A percentile compares a stretch with the other conserved stretches of the same genome.
Evolutionary conservation across 2,888 invertebrate genomes (phyloP).

Genomic region (Salpingus planirostris): DNA sequence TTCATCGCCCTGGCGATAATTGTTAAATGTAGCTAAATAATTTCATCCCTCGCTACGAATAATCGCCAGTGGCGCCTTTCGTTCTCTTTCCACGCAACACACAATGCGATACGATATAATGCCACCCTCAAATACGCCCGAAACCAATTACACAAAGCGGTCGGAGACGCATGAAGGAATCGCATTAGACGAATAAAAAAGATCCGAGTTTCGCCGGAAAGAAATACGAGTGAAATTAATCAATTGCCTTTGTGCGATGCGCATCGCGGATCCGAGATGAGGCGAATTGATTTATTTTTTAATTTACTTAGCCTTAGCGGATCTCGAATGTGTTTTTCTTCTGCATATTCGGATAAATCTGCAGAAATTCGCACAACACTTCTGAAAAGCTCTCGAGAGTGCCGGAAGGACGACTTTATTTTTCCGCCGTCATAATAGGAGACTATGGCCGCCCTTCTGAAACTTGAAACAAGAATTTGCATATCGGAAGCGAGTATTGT

Average conservation of each 20-base stretch:
- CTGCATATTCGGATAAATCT: too few species aligned
- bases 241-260: slow-evolving; percentile 15
- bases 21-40: slow-evolving; percentile 18
- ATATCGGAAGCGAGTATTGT: too few species aligned
- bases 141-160: slow-evolving; percentile 12
- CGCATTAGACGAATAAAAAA: slow-evolving; percentile 6
- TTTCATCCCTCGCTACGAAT: slow-evolving; percentile 4
- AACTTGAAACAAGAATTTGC: too few species aligned
- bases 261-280: slow-evolving; percentile 9
- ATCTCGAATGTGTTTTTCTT: slow-evolving; percentile 5
- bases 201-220: slow-evolving; percentile 3
- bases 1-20: slow-evolving; percentile 18
- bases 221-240: slow-evolving; percentile 13
- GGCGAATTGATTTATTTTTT: slow-evolving; percentile 4
- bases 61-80: too few species aligned
- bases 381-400: too few species aligned
- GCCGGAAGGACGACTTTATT: too few species aligned
- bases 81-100: too few species aligned
- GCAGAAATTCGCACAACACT: too few species aligned
- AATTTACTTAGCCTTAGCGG: slow-evolving; percentile 11
- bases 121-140: too few species aligned
- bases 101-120: too few species aligned
- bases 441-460: too few species aligned
- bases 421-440: too few species aligned
- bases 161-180: slow-evolving; percentile 7